Conservation (phyloP, 2,888 invertebrate species). For the Seira sanloemensis region DNA sequence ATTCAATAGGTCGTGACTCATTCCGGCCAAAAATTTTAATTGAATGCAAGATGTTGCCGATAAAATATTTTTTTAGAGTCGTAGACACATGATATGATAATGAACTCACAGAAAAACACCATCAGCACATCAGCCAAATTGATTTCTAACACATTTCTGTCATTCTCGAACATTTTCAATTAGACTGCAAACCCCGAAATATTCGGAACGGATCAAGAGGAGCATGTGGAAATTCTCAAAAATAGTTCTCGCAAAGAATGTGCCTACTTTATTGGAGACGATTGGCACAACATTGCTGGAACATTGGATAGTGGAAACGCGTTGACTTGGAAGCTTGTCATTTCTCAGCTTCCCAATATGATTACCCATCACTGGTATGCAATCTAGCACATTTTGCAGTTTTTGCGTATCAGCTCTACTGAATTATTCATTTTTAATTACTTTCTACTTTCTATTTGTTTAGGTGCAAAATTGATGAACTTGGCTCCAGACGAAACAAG, state of each 20-base stretch:
- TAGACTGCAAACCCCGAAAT: slow-evolving; percentile 59
- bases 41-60: not conserved
- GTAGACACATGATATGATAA: too few relatives aligned
- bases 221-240: slow-evolving; percentile 34
- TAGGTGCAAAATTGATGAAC: slow-evolving; percentile 60
- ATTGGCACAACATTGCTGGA: slow-evolving; percentile 58
- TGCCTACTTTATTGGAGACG: slow-evolving; percentile 55
- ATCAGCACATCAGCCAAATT: too few relatives aligned
- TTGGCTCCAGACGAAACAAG: slow-evolving; percentile 50
- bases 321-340: slow-evolving; percentile 57
- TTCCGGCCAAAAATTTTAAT: not conserved
- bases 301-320: slow-evolving; percentile 46
- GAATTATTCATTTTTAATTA: slow-evolving; percentile 1
- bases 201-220: slow-evolving; percentile 42
- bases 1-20: not conserved
- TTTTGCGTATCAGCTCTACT: too few relatives aligned
- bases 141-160: too few relatives aligned
- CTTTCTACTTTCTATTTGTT: too few relatives aligned
- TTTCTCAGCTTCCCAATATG: slow-evolving; percentile 47
- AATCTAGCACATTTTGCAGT: not conserved
- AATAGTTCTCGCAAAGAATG: slow-evolving; percentile 53
- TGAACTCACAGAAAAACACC: too few relatives aligned
- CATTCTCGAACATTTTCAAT: too few relatives aligned
- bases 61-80: too few relatives aligned
- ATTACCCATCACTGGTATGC: slow-evolving; percentile 54